Percentiles rank a stretch among this genome's conserved stretches.
These are phyloP conservation scores for Chiloscyllium punctatum DNA, from an alignment of 2,797 vertebrate species.

Conservation along the genomic window DNA sequence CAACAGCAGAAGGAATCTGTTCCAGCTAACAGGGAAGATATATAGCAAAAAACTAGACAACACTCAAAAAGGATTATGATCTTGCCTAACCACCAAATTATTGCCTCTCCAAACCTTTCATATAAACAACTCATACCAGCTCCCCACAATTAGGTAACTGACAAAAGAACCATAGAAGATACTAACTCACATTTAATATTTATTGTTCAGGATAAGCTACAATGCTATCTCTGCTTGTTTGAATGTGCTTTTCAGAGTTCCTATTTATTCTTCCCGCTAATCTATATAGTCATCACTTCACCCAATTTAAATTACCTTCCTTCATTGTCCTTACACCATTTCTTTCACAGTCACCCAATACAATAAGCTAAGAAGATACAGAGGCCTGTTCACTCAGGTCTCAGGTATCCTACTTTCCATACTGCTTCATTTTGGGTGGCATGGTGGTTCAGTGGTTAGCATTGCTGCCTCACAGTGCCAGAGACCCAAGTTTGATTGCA, in stretches of 20 bases:
- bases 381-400: too few relatives aligned
- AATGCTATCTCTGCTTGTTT: background rate
- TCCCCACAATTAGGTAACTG: background rate
- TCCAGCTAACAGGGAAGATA: background rate
- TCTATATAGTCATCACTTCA: background rate
- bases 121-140: background rate
- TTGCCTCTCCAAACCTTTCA: background rate
- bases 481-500: too few relatives aligned
- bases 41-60: background rate
- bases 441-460: too few relatives aligned
- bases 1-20: background rate
- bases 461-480: too few relatives aligned
- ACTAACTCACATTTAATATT: background rate
- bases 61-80: background rate
- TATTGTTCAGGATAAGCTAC: background rate
- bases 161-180: background rate
- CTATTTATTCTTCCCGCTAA: background rate
- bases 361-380: too few relatives aligned
- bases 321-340: too few relatives aligned
- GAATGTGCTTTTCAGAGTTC: background rate
- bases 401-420: too few relatives aligned
- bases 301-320: background rate
- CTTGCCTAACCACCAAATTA: background rate
- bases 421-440: too few relatives aligned
- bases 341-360: too few relatives aligned